Conservation (phyloP, 2,113 vertebrate species). For the Nematolebias whitei region DNA sequence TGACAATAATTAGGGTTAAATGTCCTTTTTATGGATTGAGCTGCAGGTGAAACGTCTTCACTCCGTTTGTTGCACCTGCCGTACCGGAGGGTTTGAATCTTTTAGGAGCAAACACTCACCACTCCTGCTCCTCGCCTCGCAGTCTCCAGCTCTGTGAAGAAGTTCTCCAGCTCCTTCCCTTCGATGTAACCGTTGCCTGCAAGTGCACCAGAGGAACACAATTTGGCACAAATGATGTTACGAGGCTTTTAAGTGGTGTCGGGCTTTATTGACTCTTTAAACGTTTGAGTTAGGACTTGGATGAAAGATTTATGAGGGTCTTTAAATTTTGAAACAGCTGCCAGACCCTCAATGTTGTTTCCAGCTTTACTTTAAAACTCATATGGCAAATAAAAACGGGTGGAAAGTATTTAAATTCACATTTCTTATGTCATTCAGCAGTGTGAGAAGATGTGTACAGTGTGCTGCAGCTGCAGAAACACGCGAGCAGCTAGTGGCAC, state of each 20-base stretch:
- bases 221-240: constrained; percentile 38
- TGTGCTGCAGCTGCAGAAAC: constrained; percentile 11
- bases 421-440: neutral
- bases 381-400: neutral
- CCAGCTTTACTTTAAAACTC: no score
- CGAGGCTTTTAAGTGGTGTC: constrained; percentile 29
- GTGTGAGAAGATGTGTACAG: constrained; percentile 5
- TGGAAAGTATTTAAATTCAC: neutral
- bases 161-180: constrained; percentile 95
- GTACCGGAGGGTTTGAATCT: neutral
- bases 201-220: constrained; percentile 29
- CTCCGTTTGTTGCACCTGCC: neutral
- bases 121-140: constrained; percentile 85
- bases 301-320: constrained; percentile 40
- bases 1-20: no score
- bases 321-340: constrained; percentile 19
- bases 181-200: constrained; percentile 96
- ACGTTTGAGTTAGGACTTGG: constrained; percentile 47
- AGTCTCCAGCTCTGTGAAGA: constrained; percentile 91
- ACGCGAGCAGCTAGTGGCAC: constrained; percentile 20
- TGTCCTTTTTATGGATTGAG: no score
- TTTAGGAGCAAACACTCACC: constrained; percentile 79
- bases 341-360: constrained; percentile 7
- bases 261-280: constrained; percentile 47
- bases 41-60: neutral